Evolutionary conservation across 1,140 invertebrate species (phyloP), one percentile per base, ranked within the genome.

Genomic region (Drosophila murphyi): DNA sequence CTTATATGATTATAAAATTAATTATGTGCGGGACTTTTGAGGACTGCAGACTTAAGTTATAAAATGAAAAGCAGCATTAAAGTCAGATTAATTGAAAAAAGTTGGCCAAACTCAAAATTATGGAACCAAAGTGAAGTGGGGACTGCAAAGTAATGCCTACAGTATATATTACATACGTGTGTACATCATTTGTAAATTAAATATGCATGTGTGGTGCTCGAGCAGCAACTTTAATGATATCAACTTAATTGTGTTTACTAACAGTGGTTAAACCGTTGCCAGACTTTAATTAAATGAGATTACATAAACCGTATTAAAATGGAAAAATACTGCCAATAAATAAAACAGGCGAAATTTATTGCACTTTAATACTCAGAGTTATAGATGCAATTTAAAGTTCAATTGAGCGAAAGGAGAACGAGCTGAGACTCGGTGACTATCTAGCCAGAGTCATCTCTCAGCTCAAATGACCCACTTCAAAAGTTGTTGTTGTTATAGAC

Each of bases 391-490:
- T 59, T 59, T 20, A 34, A 41, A 47, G 5, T 47, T 47, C 10
- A 60, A 0, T 34, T 47, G 5, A 45, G 57, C 31, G 2, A 2
- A 10, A 8, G 12, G 12, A 34, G 34, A 6, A 31, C 8, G 35
- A 59, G 52, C 32, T 43, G 10, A 20, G 20, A 20, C 20, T 31
- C 41, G 28, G n/a, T 12, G n/a, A 20, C 20, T 59, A 67, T 35
- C 57, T 48, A 20, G n/a, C 20, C 5, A n/a, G 31, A 29, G 31
- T 3, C 56, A 34, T 43, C 68, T 64, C 7, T 28, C 41, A 48
- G 32, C 37, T 47, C 29, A 71, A 41, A 29, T 54, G 67, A 85
- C 82, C 82, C 82, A 76, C 65, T 82, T 85, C 82, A 85, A 77
- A 75, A 52, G 2, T 6, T 4, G 35, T 34, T 52, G 55, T 71